phyloP scores from a whole-genome alignment of 1,140 invertebrate genomes.

The Chironomus striatipennis region DNA sequence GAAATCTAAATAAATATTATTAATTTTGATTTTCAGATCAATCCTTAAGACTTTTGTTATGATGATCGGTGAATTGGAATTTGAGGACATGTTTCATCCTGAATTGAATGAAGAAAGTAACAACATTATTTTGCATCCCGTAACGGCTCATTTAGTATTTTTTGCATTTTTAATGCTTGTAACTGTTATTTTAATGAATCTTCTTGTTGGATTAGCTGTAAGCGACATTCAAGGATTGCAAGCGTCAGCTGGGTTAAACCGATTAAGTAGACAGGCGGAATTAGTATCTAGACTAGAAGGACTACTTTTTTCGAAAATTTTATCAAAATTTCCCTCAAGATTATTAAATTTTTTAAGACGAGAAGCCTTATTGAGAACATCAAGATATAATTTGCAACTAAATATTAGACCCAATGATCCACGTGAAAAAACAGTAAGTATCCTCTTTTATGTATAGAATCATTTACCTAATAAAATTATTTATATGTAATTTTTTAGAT shows the following conservation, averaged over 20 bases:
- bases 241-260: constrained; percentile 67
- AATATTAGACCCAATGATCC: constrained; percentile 71
- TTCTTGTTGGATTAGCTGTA: constrained; percentile 75
- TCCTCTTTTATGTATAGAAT: too few relatives aligned
- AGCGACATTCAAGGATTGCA: constrained; percentile 77
- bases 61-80: constrained; percentile 83
- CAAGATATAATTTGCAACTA: constrained; percentile 58
- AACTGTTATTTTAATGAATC: constrained; percentile 75
- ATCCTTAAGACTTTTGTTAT: constrained; percentile 75
- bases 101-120: constrained; percentile 40
- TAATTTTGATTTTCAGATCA: constrained; percentile 36
- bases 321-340: constrained; percentile 55
- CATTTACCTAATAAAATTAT: too few relatives aligned
- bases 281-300: constrained; percentile 69
- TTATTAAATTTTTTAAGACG: constrained; percentile 55
- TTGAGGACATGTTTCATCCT: constrained; percentile 71
- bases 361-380: constrained; percentile 59
- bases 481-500: constrained; percentile 35
- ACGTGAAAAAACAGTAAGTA: constrained; percentile 49
- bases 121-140: constrained; percentile 46
- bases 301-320: constrained; percentile 65
- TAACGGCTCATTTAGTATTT: constrained; percentile 67
- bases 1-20: too few relatives aligned
- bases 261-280: constrained; percentile 69
- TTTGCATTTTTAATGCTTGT: constrained; percentile 69